Base-by-base conservation (phyloP, 2,888 invertebrate species). In the Cryptops parisi region DNA sequence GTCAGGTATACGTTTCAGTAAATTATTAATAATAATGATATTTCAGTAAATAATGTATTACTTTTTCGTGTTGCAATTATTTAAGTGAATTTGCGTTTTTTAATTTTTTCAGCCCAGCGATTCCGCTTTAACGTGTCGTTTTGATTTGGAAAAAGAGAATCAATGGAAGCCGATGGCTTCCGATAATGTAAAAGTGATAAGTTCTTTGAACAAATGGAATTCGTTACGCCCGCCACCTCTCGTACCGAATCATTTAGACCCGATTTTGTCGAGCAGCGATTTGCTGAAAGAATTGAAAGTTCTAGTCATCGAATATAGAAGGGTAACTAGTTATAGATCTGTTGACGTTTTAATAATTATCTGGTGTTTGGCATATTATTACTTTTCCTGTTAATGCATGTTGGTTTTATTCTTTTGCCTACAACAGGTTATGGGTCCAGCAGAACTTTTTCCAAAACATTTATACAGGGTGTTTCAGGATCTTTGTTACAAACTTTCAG, bases 91-190 rank as follows among this genome's bases (percentile, higher is more conserved):
- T n/a, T n/a, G n/a, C n/a, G n/a, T n/a, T n/a, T n/a, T n/a, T n/a
- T n/a, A 6, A 47, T 33, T 19, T 22, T 15, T 23, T 1, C 39
- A 69, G 68, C 62, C 65, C 19, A 61, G 62, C 44, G 66, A 68
- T 54, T 54, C 57, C 45, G 67, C 68, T 1, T 67, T 67, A 47
- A 61, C 64, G 6, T 68, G 69, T 58, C 59, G 59, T 38, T 69
- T 70, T 60, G 61, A 65, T 41, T 60, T 70, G 9, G 54, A 58
- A 3, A 64, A 69, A 53, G 64, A 66, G 46, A 60, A 66, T 3
- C 58, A 60, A 24, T 70, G 70, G 70, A 70, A 70, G 58, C 58
- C 64, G 9, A 69, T 70, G 68, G 64, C 68, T 3, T 60, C 58
- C 41, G 69, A 70, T 58, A 68, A 67, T 33, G 59, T 69, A n/a